Conservation (phyloP, 2,113 vertebrate species). For the Callocephalon fimbriatum region DNA sequence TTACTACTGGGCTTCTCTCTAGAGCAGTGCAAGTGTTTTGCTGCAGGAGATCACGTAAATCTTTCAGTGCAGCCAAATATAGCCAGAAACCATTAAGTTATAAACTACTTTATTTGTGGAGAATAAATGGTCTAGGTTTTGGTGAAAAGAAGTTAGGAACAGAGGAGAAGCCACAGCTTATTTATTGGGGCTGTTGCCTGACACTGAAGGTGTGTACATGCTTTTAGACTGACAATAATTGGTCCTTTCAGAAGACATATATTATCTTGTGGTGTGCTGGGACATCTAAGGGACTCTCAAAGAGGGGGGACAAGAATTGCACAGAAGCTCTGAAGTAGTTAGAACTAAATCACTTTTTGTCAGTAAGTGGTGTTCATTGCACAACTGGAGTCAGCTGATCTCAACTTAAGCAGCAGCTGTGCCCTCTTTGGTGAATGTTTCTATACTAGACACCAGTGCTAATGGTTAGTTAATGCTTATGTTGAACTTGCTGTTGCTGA, state of each 20-base stretch:
- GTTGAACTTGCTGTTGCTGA: not conserved
- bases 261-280: not conserved
- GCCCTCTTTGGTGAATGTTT: not conserved
- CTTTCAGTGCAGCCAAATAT: not conserved
- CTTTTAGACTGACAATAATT: not conserved
- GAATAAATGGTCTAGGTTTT: not conserved
- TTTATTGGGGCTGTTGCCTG: not conserved
- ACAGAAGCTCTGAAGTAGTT: not conserved
- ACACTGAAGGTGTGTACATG: too few relatives aligned
- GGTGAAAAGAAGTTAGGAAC: not conserved
- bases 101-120: not conserved
- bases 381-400: not conserved
- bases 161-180: not conserved
- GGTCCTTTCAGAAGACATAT: not conserved
- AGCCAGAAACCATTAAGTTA: not conserved
- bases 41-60: not conserved
- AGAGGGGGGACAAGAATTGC: not conserved
- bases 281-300: not conserved
- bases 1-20: not conserved
- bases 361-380: not conserved
- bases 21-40: not conserved
- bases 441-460: not conserved
- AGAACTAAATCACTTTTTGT: not conserved
- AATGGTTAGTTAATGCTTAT: not conserved
- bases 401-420: not conserved